Evolutionary conservation across 2,113 vertebrate genomes (phyloP), one percentile per base, ranked within the genome.

Genomic region (Pithys albifrons): DNA sequence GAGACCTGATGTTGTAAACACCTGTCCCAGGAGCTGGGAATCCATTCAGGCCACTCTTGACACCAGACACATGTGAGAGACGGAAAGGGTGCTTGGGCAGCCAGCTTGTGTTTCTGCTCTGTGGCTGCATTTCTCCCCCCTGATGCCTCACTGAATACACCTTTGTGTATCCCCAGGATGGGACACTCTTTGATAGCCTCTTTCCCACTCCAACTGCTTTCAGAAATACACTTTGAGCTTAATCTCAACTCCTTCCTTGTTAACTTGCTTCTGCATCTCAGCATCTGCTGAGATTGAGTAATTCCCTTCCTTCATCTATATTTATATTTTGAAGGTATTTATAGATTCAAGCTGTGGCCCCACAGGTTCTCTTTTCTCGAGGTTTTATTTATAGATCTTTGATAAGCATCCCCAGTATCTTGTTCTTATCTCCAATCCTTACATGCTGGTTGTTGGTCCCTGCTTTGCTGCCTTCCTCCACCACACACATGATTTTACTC

Each of bases 281-380:
- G 64, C 75, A 84, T 91, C 75, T 93, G 52, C 88, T 88, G 85
- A 94, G 82, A 71, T 31, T 3, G 7, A 93, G 48, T n/a, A 93
- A 90, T 86, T 94, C 85, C 82, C 59, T 81, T 84, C n/a, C 77
- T 91, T 93, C 71, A 86, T 90, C 83, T 94, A 58, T 79, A 93
- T 88, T 79, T 95, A 39, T 79, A 89, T 79, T 93, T 94, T 88
- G 35, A 67, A 77, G 46, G 14, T 96, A 88, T 89, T 93, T 91
- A 95, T 89, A 93, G 54, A 59, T 51, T 59, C 78, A 72, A 85
- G 71, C 71, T 93, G 31, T 48, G 23, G 59, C 33, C 59, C 25
- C 55, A 28, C 2, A 64, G 90, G 71, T 74, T 95, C 89, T 89
- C 73, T 91, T 89, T 89, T 67, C 57, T 87, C 62, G 73, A 37